These are phyloP conservation scores for Chloropsis hardwickii DNA, from an alignment of 2,113 vertebrate genomes.

Conservation along the genomic window DNA sequence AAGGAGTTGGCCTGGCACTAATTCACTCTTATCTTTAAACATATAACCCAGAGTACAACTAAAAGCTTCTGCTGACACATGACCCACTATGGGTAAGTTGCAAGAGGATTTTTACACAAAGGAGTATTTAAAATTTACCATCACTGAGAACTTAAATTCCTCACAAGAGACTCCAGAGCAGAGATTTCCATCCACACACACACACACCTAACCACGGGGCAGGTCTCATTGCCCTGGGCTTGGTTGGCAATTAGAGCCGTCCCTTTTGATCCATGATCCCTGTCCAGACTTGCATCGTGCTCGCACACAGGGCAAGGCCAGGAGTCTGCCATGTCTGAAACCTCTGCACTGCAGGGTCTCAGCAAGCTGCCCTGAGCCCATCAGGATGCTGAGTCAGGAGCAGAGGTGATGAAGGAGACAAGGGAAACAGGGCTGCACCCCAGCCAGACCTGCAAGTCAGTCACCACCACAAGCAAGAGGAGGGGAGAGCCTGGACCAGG, in stretches of 20 bases:
- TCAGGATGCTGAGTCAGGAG: background rate
- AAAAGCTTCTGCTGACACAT: background rate
- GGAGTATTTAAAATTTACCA: background rate
- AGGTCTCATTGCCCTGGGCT: background rate
- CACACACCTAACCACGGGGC: fast-evolving
- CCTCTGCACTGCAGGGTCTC: background rate
- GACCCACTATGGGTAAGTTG: background rate
- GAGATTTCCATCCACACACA: background rate
- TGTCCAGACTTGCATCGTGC: background rate
- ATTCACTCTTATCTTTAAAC: constrained; percentile 20
- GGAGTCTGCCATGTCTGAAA: background rate
- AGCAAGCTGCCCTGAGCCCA: background rate
- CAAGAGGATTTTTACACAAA: constrained; percentile 10
- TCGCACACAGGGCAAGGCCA: background rate
- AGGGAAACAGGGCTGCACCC: background rate
- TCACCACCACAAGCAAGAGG: background rate
- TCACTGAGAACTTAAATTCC: background rate
- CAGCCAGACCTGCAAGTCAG: background rate
- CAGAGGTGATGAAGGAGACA: background rate
- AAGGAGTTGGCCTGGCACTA: background rate
- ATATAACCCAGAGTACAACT: background rate
- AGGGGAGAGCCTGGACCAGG: background rate
- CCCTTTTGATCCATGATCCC: background rate
- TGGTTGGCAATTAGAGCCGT: background rate
- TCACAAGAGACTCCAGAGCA: background rate